Percentiles rank a stretch among this genome's conserved stretches.
Conservation (phyloP, 2,888 invertebrate species). For the Prosapia bicincta region DNA sequence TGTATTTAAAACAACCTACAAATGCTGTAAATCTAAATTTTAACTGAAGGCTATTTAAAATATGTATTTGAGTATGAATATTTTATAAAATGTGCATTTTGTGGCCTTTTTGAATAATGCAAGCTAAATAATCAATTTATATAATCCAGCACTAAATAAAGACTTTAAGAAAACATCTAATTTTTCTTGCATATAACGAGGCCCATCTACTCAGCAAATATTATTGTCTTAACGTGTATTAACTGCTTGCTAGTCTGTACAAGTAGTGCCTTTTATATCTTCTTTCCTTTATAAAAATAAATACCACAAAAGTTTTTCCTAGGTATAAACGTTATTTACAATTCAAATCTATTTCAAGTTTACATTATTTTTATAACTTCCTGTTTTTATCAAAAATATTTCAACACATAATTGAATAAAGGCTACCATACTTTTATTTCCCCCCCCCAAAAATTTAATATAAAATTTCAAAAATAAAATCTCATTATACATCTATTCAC, state of each 20-base stretch:
- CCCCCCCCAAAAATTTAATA: no score
- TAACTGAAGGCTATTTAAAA: conserved; percentile 1
- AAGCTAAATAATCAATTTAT: conserved; percentile 10
- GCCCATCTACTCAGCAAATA: conserved; percentile 16
- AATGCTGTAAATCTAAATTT: conserved; percentile 3
- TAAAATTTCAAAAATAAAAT: no score
- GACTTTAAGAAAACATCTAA: neutral
- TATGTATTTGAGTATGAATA: conserved; percentile 19
- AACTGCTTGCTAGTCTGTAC: neutral
- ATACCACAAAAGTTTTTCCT: no score
- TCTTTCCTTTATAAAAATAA: no score
- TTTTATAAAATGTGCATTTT: conserved; percentile 23
- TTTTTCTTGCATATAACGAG: neutral
- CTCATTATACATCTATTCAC: no score
- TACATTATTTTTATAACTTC: no score
- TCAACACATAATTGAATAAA: no score
- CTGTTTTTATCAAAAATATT: no score
- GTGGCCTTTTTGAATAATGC: conserved; percentile 17
- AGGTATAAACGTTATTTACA: no score
- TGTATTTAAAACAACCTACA: conserved; percentile 7
- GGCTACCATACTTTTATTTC: no score
- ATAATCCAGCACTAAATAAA: neutral
- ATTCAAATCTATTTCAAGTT: no score
- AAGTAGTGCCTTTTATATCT: neutral
- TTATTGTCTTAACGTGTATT: conserved; percentile 17